These are phyloP conservation scores for Bombus haemorrhoidalis DNA, from an alignment of 1,140 invertebrate genomes.

Conservation along the genomic window DNA sequence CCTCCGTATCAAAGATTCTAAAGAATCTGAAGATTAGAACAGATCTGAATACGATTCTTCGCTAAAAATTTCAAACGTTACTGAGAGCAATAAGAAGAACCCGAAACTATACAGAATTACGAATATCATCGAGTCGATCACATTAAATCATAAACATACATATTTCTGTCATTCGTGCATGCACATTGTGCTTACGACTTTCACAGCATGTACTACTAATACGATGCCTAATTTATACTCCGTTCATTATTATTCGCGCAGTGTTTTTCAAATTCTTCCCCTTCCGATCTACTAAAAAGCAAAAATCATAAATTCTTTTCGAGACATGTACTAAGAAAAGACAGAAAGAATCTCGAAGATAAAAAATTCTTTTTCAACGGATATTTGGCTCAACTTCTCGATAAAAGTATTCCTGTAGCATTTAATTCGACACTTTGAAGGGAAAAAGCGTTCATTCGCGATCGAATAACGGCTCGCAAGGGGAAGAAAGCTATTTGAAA, in stretches of 20 bases:
- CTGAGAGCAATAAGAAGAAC: neutral
- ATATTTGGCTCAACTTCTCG: neutral
- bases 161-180: conserved; percentile 32
- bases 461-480: neutral
- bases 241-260: conserved; percentile 19
- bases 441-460: neutral
- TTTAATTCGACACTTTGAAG: neutral
- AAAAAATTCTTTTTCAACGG: neutral
- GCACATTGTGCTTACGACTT: conserved; percentile 47
- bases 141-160: neutral
- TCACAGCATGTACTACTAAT: conserved; percentile 46
- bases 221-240: conserved; percentile 32
- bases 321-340: neutral
- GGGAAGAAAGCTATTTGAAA: conserved; percentile 6
- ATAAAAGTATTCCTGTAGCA: neutral
- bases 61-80: neutral
- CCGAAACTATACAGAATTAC: neutral
- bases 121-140: too few relatives aligned
- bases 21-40: too few relatives aligned
- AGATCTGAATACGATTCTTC: too few relatives aligned
- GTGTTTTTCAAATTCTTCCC: conserved; percentile 19
- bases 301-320: neutral
- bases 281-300: neutral
- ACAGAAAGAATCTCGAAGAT: neutral
- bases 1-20: too few relatives aligned